These are phyloP conservation scores for Ceriagrion tenellum DNA, from an alignment of 2,888 invertebrate species.

Conservation along the genomic window DNA sequence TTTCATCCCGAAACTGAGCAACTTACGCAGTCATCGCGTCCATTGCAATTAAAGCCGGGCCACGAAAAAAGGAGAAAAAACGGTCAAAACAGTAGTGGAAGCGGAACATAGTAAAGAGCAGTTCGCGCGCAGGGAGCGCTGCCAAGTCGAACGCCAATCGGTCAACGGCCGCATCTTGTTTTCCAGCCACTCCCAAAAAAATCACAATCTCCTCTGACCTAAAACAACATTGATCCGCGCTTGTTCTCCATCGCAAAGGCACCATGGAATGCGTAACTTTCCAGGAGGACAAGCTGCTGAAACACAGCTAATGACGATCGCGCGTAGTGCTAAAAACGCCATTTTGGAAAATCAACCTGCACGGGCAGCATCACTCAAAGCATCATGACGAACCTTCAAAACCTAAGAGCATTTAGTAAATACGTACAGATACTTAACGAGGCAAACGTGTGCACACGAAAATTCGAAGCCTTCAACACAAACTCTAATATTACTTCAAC, in stretches of 20 bases:
- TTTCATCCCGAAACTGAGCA: too few relatives aligned
- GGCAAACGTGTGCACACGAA: too few relatives aligned
- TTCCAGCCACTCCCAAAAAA: background rate
- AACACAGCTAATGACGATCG: background rate
- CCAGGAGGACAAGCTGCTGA: background rate
- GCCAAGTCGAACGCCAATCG: slow-evolving; percentile 2
- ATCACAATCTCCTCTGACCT: slow-evolving; percentile 12
- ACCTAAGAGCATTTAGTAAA: too few relatives aligned
- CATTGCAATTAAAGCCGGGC: background rate
- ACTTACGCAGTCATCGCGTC: too few relatives aligned
- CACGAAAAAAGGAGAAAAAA: background rate
- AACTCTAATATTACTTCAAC: too few relatives aligned
- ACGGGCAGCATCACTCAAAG: background rate
- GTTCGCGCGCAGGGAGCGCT: background rate
- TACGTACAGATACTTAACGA: too few relatives aligned
- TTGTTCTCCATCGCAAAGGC: background rate
- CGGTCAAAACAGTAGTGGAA: background rate
- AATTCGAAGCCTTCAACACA: too few relatives aligned
- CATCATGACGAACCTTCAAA: too few relatives aligned
- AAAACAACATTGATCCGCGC: slow-evolving; percentile 27
- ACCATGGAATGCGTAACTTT: background rate
- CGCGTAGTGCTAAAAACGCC: background rate
- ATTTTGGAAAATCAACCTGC: background rate
- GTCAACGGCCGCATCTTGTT: slow-evolving; percentile 10
- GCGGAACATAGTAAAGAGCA: background rate